phyloP scores from a whole-genome alignment of 2,888 invertebrate genomes.

The Tenthredo livida region DNA sequence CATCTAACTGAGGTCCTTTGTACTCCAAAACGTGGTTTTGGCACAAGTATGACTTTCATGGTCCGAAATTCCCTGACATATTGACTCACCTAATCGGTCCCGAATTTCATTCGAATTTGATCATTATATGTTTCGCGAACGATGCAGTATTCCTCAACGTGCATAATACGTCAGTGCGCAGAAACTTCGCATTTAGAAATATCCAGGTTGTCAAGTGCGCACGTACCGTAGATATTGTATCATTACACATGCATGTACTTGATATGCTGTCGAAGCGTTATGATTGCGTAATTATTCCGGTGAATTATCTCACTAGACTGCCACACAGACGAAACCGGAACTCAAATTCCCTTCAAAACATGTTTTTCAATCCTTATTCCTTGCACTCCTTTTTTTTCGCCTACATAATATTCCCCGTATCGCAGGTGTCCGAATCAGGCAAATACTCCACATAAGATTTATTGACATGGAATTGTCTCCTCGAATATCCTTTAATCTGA shows the following conservation, averaged over 20 bases:
- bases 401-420: conserved; percentile 31
- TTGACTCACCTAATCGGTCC: not conserved
- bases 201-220: not conserved
- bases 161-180: not conserved
- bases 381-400: not conserved
- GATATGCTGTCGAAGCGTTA: conserved; percentile 46
- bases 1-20: not conserved
- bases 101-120: not conserved
- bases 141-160: not conserved
- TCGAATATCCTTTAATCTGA: not conserved
- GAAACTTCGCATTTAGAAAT: not conserved
- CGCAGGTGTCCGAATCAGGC: not conserved
- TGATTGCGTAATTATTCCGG: conserved; percentile 40
- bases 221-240: not conserved
- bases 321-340: conserved; percentile 5
- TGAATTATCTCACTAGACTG: conserved; percentile 33
- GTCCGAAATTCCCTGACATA: not conserved
- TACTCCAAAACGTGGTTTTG: not conserved
- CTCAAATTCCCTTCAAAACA: conserved; percentile 46
- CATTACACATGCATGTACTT: not conserved
- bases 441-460: not conserved
- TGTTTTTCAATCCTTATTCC: conserved; percentile 28
- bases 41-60: not conserved
- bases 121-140: not conserved
- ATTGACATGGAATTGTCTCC: not conserved